A percentile compares a stretch with the other conserved stretches of the same genome.
These are phyloP conservation scores for Drosophila robusta DNA, from an alignment of 2,888 invertebrate genomes.

Conservation along the genomic window DNA sequence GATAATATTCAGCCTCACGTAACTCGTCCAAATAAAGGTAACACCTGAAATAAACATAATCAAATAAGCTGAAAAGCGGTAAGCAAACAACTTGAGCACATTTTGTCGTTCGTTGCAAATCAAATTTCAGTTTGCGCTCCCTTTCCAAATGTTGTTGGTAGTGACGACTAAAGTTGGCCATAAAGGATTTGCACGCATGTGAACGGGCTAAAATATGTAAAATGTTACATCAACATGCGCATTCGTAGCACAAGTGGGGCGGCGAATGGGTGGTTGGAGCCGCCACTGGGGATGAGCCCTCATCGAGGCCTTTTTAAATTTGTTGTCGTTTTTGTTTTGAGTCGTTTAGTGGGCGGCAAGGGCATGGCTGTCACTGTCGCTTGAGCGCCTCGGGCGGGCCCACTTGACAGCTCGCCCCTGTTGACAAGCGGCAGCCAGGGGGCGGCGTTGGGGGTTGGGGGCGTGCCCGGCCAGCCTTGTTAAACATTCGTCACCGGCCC, in stretches of 20 bases:
- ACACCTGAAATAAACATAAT: constrained; percentile 76
- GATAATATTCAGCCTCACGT: constrained; percentile 35
- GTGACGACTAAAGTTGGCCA: constrained; percentile 60
- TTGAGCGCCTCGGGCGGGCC: constrained; percentile 61
- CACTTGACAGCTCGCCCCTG: constrained; percentile 68
- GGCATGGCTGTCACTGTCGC: constrained; percentile 59
- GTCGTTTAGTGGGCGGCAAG: constrained; percentile 15
- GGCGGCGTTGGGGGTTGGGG: not conserved
- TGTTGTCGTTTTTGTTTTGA: constrained; percentile 66
- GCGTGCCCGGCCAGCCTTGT: constrained; percentile 41
- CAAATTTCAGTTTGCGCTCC: constrained; percentile 59
- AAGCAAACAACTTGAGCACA: constrained; percentile 56
- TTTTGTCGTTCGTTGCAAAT: constrained; percentile 64
- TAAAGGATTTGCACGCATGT: constrained; percentile 78
- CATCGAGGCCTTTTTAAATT: constrained; percentile 64
- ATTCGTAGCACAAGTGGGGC: not conserved
- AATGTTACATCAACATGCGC: constrained; percentile 56
- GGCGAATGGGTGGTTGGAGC: not conserved
- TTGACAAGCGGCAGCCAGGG: constrained; percentile 30
- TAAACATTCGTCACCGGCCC: constrained; percentile 68
- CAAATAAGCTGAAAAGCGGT: constrained; percentile 69
- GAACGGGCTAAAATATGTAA: constrained; percentile 75
- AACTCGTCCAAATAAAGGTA: constrained; percentile 32
- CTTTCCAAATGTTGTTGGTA: constrained; percentile 24
- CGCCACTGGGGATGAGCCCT: constrained; percentile 26